Conservation (phyloP, 2,797 vertebrate genomes). For the Danio aesculapii region DNA sequence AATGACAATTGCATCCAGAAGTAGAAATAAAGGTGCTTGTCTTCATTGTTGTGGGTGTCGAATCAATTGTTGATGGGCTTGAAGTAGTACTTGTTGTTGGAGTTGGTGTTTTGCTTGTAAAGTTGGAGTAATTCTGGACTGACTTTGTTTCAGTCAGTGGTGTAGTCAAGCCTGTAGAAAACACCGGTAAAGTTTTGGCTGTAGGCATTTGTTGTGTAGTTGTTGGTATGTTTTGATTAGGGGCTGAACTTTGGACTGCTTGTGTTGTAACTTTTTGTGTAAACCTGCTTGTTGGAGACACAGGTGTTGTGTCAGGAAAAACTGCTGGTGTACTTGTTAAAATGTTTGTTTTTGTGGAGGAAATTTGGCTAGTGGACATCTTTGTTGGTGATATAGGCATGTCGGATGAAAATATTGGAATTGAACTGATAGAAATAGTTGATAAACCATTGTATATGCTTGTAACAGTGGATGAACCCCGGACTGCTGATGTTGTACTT, state of each 20-base stretch:
- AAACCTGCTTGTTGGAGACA: not conserved
- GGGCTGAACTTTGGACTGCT: not conserved
- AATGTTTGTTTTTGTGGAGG: not conserved
- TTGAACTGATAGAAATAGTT: too few relatives aligned
- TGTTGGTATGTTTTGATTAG: not conserved
- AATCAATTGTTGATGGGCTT: not conserved
- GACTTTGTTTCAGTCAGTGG: not conserved
- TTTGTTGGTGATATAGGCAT: not conserved
- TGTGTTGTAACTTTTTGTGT: not conserved
- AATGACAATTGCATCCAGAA: not conserved
- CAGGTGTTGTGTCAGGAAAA: not conserved
- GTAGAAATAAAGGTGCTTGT: not conserved
- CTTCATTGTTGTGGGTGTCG: not conserved
- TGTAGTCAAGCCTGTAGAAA: not conserved
- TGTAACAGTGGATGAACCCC: not conserved
- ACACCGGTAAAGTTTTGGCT: not conserved
- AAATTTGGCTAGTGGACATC: not conserved
- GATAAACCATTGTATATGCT: not conserved
- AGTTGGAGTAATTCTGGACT: not conserved
- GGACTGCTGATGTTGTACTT: not conserved
- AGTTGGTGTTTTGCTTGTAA: not conserved
- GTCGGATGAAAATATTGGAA: not conserved
- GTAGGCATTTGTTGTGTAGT: not conserved
- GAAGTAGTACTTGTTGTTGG: not conserved
- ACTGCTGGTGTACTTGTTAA: not conserved